Evolutionary conservation across 2,113 vertebrate species (phyloP).

Genomic region (Promerops cafer): DNA sequence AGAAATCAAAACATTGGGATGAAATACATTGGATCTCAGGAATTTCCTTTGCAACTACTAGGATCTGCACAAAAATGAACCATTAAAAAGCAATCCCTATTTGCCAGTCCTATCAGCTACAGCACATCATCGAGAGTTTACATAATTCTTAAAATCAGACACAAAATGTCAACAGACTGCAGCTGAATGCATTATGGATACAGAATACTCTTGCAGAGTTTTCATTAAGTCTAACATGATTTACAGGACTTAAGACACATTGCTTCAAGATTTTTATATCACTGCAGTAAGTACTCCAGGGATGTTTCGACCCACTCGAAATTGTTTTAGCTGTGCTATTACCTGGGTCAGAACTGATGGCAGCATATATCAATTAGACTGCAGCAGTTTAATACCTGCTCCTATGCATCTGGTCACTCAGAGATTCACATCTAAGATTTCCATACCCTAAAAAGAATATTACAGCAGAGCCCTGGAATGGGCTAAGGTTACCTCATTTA

Average conservation of each 20-base stretch:
- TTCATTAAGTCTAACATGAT: constrained; percentile 72
- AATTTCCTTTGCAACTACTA: constrained; percentile 23
- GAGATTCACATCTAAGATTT: constrained; percentile 52
- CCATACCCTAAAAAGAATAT: constrained; percentile 6
- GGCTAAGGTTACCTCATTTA: constrained; percentile 21
- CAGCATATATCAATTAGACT: constrained; percentile 67
- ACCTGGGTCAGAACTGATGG: constrained; percentile 70
- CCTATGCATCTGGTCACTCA: constrained; percentile 44
- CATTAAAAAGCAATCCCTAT: background rate
- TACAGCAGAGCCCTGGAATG: background rate
- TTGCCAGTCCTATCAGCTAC: background rate
- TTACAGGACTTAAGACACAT: constrained; percentile 64
- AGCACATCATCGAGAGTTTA: constrained; percentile 56
- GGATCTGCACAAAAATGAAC: background rate
- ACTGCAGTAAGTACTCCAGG: constrained; percentile 63
- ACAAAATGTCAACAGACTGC: constrained; percentile 34
- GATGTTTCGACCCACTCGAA: constrained; percentile 64
- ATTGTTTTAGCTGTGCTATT: constrained; percentile 72
- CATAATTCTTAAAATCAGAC: constrained; percentile 62
- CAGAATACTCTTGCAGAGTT: constrained; percentile 44
- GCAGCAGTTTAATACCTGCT: constrained; percentile 59
- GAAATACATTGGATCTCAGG: background rate
- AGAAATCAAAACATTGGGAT: constrained; percentile 31
- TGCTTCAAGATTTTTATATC: constrained; percentile 69
- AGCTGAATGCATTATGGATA: constrained; percentile 60